Evolutionary conservation across 2,113 vertebrate genomes (phyloP), one percentile per base, ranked within the genome.

Genomic region (Hypocryptadius cinnamomeus): DNA sequence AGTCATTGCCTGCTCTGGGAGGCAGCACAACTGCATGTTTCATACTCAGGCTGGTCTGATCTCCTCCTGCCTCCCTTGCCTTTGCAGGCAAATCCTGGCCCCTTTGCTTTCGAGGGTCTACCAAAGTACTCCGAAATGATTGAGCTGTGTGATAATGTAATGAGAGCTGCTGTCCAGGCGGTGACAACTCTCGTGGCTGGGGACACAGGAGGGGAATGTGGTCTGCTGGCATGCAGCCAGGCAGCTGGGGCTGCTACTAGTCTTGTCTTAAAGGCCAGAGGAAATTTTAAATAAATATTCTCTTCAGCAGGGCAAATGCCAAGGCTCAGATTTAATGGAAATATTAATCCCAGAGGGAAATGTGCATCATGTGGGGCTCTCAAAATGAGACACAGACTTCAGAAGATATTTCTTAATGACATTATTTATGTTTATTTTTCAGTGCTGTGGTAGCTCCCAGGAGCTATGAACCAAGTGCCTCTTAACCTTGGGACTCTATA

Each of bases 391-490:
- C n/a, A 53, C 61, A 82, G 39, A 31, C 73, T 87, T 93, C 86
- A 91, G 89, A 91, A 94, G 84, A 73, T 79, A 51, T 92, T 78
- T 82, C 45, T 92, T 82, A 85, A 87, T 90, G 35, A 68, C 50
- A 79, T 89, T 94, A 89, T 93, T 96, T 93, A 71, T 92, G 77
- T 94, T 94, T 95, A 73, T 89, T 92, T 96, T 96, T 79, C 84
- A 73, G 54, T 72, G 24, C 78, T 92, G 70, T 77, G 83, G 88
- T 92, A 94, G 90, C 64, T 95, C 82, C 72, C 92, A 92, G 92
- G 79, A 96, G 94, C 79, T 92, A 42, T 71, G 82, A 88, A 87
- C 88, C 82, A 92, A 96, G 92, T 80, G 89, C 50, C 89, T 95
- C 90, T 96, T 93, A 94, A 96, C 88, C 90, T 45, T 69, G 63